Conservation (phyloP, 2,797 vertebrate species). For the Danionella dracula region DNA sequence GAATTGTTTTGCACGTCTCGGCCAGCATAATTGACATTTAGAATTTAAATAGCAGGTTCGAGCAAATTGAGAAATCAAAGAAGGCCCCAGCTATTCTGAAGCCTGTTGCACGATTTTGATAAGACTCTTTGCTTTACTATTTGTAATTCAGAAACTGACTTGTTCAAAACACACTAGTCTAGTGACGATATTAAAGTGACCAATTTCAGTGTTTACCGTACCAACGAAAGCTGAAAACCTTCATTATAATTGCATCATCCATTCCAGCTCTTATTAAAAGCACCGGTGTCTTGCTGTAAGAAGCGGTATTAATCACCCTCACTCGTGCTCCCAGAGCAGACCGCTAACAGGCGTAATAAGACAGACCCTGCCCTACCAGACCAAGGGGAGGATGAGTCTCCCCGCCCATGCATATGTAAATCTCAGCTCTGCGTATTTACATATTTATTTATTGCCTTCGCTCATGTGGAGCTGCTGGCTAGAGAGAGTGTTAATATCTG, state of each 20-base stretch:
- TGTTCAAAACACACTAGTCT: too few species aligned
- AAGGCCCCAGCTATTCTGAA: too few species aligned
- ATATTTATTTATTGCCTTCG: constrained; percentile 74
- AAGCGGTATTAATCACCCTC: constrained; percentile 98
- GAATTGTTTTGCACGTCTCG: too few species aligned
- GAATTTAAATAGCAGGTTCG: too few species aligned
- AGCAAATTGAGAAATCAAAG: too few species aligned
- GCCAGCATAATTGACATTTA: too few species aligned
- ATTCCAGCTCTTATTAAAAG: constrained; percentile 74
- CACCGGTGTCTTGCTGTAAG: constrained; percentile 87
- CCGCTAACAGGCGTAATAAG: constrained; percentile 97
- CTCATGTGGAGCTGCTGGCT: constrained; percentile 68
- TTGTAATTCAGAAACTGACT: too few species aligned
- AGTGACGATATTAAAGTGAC: background rate
- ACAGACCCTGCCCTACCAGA: constrained; percentile 83
- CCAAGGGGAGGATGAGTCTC: constrained; percentile 91
- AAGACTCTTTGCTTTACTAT: too few species aligned
- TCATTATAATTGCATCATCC: background rate
- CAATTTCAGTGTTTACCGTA: background rate
- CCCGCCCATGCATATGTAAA: constrained; percentile 97
- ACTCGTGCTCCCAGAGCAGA: constrained; percentile 88
- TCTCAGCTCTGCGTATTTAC: constrained; percentile 71
- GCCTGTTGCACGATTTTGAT: too few species aligned
- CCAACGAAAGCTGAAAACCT: background rate
- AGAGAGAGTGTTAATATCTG: constrained; percentile 96